These are phyloP conservation scores for Oreochromis tanganicae DNA, from an alignment of 2,113 vertebrate genomes.

Conservation along the genomic window DNA sequence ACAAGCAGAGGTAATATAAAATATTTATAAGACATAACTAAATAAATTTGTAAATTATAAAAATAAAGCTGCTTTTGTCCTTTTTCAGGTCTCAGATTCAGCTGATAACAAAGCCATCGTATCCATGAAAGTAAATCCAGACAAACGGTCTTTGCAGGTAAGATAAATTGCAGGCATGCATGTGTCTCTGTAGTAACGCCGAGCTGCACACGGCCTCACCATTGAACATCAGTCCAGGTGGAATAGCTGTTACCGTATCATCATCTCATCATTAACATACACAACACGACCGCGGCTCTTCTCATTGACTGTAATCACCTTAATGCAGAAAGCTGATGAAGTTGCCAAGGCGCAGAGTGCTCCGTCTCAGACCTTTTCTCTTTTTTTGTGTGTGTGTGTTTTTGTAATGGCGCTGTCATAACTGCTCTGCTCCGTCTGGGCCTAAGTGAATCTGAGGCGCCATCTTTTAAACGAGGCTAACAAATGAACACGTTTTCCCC, in stretches of 20 bases:
- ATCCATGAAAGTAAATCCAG: background rate
- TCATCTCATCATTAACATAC: constrained; percentile 35
- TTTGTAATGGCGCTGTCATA: constrained; percentile 75
- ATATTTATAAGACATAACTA: background rate
- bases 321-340: constrained; percentile 65
- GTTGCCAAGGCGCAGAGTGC: constrained; percentile 45
- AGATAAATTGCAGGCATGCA: background rate
- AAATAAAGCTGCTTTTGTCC: background rate
- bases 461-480: constrained; percentile 79
- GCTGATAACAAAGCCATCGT: background rate
- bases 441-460: constrained; percentile 72
- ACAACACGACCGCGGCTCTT: background rate
- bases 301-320: constrained; percentile 53
- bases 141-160: background rate
- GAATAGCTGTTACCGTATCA: background rate
- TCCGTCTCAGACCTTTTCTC: constrained; percentile 25
- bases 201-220: background rate
- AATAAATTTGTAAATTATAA: background rate
- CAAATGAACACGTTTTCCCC: constrained; percentile 78
- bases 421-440: constrained; percentile 63
- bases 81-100: background rate
- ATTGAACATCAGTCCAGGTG: constrained; percentile 17
- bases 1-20: background rate
- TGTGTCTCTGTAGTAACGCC: background rate
- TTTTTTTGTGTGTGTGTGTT: background rate